Evolutionary conservation across 1,140 invertebrate species (phyloP).

Genomic region (Aphidius gifuensis): DNA sequence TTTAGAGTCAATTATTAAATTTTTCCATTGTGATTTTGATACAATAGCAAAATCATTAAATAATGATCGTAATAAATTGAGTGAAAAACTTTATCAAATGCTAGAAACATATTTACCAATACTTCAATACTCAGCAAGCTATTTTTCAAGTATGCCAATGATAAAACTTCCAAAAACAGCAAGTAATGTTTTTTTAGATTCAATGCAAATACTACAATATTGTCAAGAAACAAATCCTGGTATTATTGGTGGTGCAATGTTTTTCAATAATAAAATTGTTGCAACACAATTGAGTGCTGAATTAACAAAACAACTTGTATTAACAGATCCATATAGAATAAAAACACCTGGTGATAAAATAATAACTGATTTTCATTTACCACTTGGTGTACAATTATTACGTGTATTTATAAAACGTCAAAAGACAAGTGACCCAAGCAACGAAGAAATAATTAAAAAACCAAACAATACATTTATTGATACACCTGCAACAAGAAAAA

Average conservation of each 20-base stretch:
- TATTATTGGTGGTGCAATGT: constrained; percentile 71
- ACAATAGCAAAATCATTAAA: constrained; percentile 61
- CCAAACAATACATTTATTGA: constrained; percentile 8
- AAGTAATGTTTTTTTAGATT: constrained; percentile 75
- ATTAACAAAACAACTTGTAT: constrained; percentile 72
- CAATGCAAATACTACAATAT: constrained; percentile 74
- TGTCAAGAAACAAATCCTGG: constrained; percentile 67
- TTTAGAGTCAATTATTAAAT: constrained; percentile 68
- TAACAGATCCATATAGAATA: constrained; percentile 77
- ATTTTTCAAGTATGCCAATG: constrained; percentile 74
- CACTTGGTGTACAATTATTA: constrained; percentile 73
- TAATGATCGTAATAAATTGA: constrained; percentile 62
- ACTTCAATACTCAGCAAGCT: constrained; percentile 71
- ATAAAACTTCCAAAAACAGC: constrained; percentile 78
- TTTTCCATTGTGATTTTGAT: constrained; percentile 77
- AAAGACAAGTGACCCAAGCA: constrained; percentile 48
- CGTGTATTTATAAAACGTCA: constrained; percentile 70
- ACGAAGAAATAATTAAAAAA: constrained; percentile 25
- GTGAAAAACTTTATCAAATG: constrained; percentile 75
- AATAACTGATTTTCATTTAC: constrained; percentile 66
- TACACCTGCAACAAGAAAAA: constrained; percentile 28
- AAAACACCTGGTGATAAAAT: constrained; percentile 73
- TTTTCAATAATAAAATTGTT: constrained; percentile 74
- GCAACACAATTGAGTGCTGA: constrained; percentile 71
- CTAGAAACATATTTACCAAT: constrained; percentile 82